Percentiles rank a stretch among this genome's conserved stretches.
phyloP scores from a whole-genome alignment of 30 jellyfish, hydroid and myxozoan genomes.

The Hydractinia symbiolongicarpus region DNA sequence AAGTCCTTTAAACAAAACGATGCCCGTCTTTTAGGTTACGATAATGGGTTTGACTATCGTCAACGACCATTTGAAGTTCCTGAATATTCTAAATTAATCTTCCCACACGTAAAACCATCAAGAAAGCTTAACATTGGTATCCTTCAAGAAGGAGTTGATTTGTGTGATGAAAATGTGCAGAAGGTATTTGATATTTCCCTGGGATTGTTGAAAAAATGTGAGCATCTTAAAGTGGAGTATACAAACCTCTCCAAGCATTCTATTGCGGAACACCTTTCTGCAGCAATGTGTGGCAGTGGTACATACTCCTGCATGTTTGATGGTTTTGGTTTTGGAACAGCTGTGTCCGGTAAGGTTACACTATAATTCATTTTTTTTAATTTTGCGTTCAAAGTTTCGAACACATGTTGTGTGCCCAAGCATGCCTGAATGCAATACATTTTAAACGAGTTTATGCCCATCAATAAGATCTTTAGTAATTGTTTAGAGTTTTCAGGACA shows the following conservation, averaged over 20 bases:
- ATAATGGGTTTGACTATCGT: slow-evolving; percentile 22
- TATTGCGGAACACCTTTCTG: background rate
- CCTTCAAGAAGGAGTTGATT: slow-evolving; percentile 25
- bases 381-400: too few relatives aligned
- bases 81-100: slow-evolving; percentile 23
- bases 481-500: too few relatives aligned
- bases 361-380: too few relatives aligned
- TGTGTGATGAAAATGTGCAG: slow-evolving; percentile 17
- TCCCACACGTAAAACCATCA: background rate
- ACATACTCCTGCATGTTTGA: background rate
- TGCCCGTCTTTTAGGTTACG: slow-evolving; percentile 11
- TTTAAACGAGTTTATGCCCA: too few relatives aligned
- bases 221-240: background rate
- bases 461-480: too few relatives aligned
- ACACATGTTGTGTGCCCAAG: too few relatives aligned
- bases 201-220: background rate
- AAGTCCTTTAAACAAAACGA: too few relatives aligned
- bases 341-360: slow-evolving; percentile 3
- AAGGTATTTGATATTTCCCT: slow-evolving; percentile 7
- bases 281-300: background rate
- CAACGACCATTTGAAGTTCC: slow-evolving; percentile 18
- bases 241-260: slow-evolving; percentile 1
- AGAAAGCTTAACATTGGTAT: slow-evolving; percentile 6
- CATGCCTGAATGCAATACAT: too few relatives aligned
- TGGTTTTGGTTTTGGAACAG: slow-evolving; percentile 35